These are phyloP conservation scores for Podarcis siculus DNA, from an alignment of 2,797 vertebrate species.

Conservation along the genomic window DNA sequence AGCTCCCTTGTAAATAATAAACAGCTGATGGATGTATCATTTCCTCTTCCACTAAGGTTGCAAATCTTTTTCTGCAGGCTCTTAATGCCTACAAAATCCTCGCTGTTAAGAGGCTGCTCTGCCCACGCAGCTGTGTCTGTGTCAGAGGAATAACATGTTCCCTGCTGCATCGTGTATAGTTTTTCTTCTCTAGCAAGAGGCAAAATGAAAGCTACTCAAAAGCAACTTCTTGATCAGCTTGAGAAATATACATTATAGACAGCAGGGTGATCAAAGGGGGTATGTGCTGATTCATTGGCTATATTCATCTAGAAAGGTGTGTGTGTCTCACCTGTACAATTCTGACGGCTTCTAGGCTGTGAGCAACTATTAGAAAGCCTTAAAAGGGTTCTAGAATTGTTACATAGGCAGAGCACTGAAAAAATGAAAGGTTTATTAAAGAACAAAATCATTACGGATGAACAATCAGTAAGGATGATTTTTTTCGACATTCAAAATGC, in stretches of 20 bases:
- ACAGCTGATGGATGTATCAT: constrained; percentile 54
- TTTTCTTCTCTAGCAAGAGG: constrained; percentile 72
- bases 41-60: constrained; percentile 64
- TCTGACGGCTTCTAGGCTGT: constrained; percentile 61
- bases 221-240: constrained; percentile 62
- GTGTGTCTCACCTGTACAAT: constrained; percentile 21
- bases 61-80: constrained; percentile 71
- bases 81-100: constrained; percentile 62
- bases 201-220: constrained; percentile 73
- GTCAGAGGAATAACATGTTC: constrained; percentile 76
- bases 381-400: constrained; percentile 9
- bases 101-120: constrained; percentile 70
- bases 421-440: constrained; percentile 42
- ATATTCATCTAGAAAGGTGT: too few relatives aligned
- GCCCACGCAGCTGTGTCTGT: constrained; percentile 65
- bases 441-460: constrained; percentile 35
- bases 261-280: constrained; percentile 45
- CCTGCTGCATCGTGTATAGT: constrained; percentile 64
- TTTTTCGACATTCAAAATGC: not conserved
- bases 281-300: constrained; percentile 40
- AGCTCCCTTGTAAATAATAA: constrained; percentile 47
- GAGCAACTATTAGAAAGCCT: constrained; percentile 56
- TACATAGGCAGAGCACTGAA: constrained; percentile 14
- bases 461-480: constrained; percentile 42
- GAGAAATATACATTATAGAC: constrained; percentile 61